Evolutionary conservation across 2,888 invertebrate genomes (phyloP), one percentile per base, ranked within the genome.

Genomic region (Dinocampus coccinellae): DNA sequence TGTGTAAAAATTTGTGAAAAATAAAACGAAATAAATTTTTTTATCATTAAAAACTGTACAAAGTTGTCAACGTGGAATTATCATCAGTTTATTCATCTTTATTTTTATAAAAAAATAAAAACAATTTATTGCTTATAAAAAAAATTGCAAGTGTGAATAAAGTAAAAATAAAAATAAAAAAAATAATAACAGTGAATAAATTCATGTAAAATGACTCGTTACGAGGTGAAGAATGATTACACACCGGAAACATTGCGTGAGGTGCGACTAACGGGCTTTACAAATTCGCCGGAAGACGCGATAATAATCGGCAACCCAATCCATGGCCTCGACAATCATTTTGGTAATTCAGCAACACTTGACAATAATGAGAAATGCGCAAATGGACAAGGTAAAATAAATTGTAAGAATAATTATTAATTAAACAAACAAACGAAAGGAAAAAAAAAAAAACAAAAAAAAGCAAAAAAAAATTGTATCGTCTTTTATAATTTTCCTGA

Each of bases 191-290:
- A 4, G 16, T 16, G 16, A 47, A 13, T 47, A 13, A 60, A 16
- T 20, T 16, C 34, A 9, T 47, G 20, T 39, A 66, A 69, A 24
- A 85, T 85, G 85, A 78, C 84, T 34, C 83, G 76, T 66, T 86
- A 86, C 79, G 83, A 83, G 69, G 77, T 86, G 13, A 84, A 84
- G 72, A 78, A 81, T 63, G 82, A 82, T 16, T 76, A 75, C 73
- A 81, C 82, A 69, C 71, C 78, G 47, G 83, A 83, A 69, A 80
- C 80, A 36, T 77, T 76, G 52, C 80, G 78, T 33, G 82, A 85
- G 63, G 83, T 87, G 57, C 82, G 80, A 62, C 80, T 87, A 34
- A 82, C 85, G 13, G 84, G 86, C 26, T 87, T 83, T 77, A 82
- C 57, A 1, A 79, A 73, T 36, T 78, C 80, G 42, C 72, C 78